These are phyloP conservation scores for mouse (Mus musculus) DNA, from an alignment of 2,113 vertebrate species.

Conservation along the genomic window GRCm39 chr13:80484001-80484500, in stretches of 20 bases:
- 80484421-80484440: neutral
- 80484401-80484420: neutral
- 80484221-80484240: neutral
- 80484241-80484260: neutral
- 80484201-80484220: neutral
- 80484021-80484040: neutral
- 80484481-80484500: neutral
- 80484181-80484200: neutral
- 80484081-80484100: neutral
- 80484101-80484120: constrained; percentile 8
- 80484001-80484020: constrained; percentile 10
- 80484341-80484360: constrained; percentile 16
- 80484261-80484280: constrained; percentile 6
- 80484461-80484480: neutral
- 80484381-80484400: neutral
- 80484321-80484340: neutral
- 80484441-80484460: neutral
- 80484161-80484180: constrained; percentile 11
- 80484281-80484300: constrained; percentile 20
- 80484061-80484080: neutral
- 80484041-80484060: neutral
- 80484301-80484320: neutral
- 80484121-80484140: neutral
- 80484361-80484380: neutral
- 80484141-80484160: neutral